Percentiles rank a stretch among this genome's conserved stretches.
These are phyloP conservation scores for Nomia melanderi DNA, from an alignment of 1,140 invertebrate genomes.

Conservation along the genomic window DNA sequence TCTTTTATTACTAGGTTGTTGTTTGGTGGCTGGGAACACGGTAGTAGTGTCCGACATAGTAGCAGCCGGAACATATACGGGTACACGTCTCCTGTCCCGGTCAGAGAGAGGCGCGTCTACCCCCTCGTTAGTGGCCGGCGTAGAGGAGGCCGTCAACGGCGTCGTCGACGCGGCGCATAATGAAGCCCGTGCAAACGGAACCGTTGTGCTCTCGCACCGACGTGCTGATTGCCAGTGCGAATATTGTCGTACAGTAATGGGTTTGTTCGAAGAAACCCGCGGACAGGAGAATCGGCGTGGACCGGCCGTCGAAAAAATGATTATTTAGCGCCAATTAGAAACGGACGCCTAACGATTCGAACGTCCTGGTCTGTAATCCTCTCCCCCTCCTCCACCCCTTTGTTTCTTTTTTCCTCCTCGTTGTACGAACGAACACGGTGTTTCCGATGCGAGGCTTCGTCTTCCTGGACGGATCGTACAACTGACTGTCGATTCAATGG, in stretches of 20 bases:
- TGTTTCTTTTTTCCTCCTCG: background rate
- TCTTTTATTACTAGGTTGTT: conserved; percentile 36
- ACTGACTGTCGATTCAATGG: conserved; percentile 1
- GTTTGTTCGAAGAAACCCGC: conserved; percentile 67
- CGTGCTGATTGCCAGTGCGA: conserved; percentile 73
- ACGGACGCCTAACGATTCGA: conserved; percentile 47
- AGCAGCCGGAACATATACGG: conserved; percentile 20
- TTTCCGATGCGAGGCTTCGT: conserved; percentile 15
- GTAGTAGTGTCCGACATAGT: conserved; percentile 3
- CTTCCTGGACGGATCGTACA: conserved; percentile 26
- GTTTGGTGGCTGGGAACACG: conserved; percentile 23
- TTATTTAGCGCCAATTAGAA: conserved; percentile 75
- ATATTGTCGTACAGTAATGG: conserved; percentile 72
- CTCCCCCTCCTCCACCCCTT: conserved; percentile 29
- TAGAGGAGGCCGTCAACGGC: conserved; percentile 14
- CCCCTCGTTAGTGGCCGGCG: conserved; percentile 57
- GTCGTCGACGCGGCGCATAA: conserved; percentile 53
- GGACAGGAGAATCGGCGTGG: conserved; percentile 26
- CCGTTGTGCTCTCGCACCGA: conserved; percentile 65
- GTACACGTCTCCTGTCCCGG: conserved; percentile 25
- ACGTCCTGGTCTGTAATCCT: conserved; percentile 20
- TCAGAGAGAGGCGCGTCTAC: conserved; percentile 35
- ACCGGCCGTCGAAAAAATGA: conserved; percentile 63
- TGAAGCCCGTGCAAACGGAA: conserved; percentile 59
- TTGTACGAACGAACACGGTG: background rate